Base-by-base conservation (phyloP, 2,888 invertebrate genomes). In the Athalia circularis region DNA sequence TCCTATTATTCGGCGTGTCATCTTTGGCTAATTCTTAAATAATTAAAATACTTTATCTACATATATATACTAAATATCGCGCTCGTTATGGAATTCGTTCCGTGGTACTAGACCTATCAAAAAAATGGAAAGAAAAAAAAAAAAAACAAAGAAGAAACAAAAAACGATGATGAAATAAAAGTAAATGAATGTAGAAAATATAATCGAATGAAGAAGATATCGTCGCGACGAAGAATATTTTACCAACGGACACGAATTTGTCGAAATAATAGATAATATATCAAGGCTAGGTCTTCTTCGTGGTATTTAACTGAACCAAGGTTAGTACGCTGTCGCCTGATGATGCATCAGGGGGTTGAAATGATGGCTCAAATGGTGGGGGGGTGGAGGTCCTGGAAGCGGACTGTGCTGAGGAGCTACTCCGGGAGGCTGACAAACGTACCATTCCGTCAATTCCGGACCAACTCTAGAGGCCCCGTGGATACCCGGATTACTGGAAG, bases 361-460 rank as follows among this genome's bases (percentile, higher is more conserved):
- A 81, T 92, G 92, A 78, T 92, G 92, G 59, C 90, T 88, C 76
- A 95, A 93, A 86, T 94, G 93, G 82, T 93, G 93, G 52, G 93
- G 94, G 75, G 94, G 93, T 54, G 95, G 94, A 85, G 95, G 94
- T 81, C 95, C 95, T 77, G 94, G 92, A 65, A 94, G 92, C 7
- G 94, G 93, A 83, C 93, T 92, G 78, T 93, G 93, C 91, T 90
- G 88, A 45, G 89, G 81, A 61, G 86, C 87, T 54, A 89, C 89
- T 84, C 92, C 91, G 81, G 92, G 91, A 90, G 95, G 94, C 89
- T 96, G 96, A 84, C 96, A 96, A 77, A 96, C 94, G 91, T 96
- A 96, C 93, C 96, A 95, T 83, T 96, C 96, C 86, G 93, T 93
- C 82, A 95, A 89, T 88, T 95, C 94, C n/a, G 95, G 85, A 68